phyloP scores from a whole-genome alignment of 2,888 invertebrate genomes.

The Didymodactylos carnosus region DNA sequence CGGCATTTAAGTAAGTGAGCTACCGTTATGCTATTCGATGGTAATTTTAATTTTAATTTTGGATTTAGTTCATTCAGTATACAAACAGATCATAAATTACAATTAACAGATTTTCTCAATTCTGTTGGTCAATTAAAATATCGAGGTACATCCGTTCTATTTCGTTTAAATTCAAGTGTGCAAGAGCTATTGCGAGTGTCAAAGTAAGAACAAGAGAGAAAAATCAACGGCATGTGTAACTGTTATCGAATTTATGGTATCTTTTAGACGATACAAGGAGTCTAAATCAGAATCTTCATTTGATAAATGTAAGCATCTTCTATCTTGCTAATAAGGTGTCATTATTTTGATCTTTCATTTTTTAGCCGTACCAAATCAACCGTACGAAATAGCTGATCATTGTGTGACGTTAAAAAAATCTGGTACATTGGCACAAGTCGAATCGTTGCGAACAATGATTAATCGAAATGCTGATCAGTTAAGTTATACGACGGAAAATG shows the following conservation, averaged over 20 bases:
- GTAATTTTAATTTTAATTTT: not conserved
- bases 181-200: not conserved
- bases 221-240: too few species aligned
- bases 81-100: slow-evolving; percentile 16
- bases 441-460: not conserved
- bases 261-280: not conserved
- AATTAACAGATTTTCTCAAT: slow-evolving; percentile 41
- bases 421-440: not conserved
- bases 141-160: slow-evolving; percentile 47
- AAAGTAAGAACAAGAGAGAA: too few species aligned
- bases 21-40: not conserved
- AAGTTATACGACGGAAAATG: not conserved
- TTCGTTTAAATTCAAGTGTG: slow-evolving; percentile 32
- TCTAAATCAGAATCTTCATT: not conserved
- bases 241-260: not conserved
- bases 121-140: slow-evolving; percentile 47
- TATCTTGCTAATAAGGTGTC: too few species aligned
- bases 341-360: too few species aligned
- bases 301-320: not conserved
- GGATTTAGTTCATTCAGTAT: not conserved
- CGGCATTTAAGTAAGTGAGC: not conserved
- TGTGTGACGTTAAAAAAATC: not conserved
- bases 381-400: not conserved
- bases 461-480: not conserved
- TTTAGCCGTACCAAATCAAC: not conserved